Base-by-base conservation (phyloP, 2,888 invertebrate species). In the Yponomeuta cagnagella region DNA sequence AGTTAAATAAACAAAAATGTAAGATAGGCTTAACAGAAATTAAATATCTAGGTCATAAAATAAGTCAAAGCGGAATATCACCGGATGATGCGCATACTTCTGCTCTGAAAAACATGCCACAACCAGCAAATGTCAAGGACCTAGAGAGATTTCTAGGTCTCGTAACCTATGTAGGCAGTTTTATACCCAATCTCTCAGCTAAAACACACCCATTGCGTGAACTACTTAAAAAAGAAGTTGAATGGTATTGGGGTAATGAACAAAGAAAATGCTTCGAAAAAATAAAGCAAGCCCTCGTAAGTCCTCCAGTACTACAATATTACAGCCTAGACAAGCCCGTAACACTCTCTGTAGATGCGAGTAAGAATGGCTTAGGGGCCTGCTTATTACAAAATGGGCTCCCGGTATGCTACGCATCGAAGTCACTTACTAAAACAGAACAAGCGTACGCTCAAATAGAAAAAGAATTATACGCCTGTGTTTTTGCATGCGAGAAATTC, bases 171-270 rank as follows among this genome's bases (percentile, higher is more conserved):
- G 73, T 77, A 15, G 70, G 74, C 31, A 74, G 68, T 33, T 77
- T 77, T 68, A 74, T 77, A 63, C 74, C 74, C 0, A 75, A 75
- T 58, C 71, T 78, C 2, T 77, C 77, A 9, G 75, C 74, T 15
- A 73, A 73, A 71, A 77, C 76, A 0, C 30, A 30, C 1, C 23
- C 43, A 5, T 65, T 77, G 9, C 70, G 77, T 37, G 73, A 77
- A 63, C 67, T 78, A 31, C 72, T 76, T 48, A 74, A 69, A 66
- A 69, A 71, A 30, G 66, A 71, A 10, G 52, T 69, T 65, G 31
- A 48, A 33, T 33, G 72, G 68, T 2, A 48, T n/a, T 68, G 68
- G 68, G 43, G 10, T 43, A 1, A 15, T 48, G 15, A 48, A 1
- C 68, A 68, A 2, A 9, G 10, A 48, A 1, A 48, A 68, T 8